Evolutionary conservation across 1,140 invertebrate genomes (phyloP).

Genomic region (Aradophagus sp.): DNA sequence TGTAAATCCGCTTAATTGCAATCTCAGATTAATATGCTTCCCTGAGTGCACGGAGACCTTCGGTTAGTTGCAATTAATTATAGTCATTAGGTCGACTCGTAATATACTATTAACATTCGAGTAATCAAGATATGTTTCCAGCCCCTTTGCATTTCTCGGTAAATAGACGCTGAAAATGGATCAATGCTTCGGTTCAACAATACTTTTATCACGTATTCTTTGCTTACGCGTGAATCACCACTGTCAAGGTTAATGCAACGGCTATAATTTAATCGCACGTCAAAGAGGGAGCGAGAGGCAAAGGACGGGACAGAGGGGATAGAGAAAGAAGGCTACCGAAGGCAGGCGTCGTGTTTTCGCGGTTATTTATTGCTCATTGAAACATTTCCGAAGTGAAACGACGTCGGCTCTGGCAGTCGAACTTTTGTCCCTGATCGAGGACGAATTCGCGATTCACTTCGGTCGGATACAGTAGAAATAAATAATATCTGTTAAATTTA

Average conservation of each 20-base stretch:
- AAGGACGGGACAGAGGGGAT: no score
- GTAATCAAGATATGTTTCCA: constrained; percentile 45
- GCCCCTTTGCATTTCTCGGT: constrained; percentile 33
- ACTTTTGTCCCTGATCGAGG: no score
- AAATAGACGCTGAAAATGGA: constrained; percentile 33
- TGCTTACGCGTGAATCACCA: constrained; percentile 30
- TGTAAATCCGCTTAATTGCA: constrained; percentile 49
- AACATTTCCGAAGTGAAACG: no score
- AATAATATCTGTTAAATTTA: no score
- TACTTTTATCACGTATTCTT: constrained; percentile 37
- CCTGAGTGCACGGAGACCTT: constrained; percentile 33
- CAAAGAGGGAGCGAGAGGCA: no score
- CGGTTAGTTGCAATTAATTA: constrained; percentile 50
- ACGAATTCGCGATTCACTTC: no score
- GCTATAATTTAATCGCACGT: constrained; percentile 34
- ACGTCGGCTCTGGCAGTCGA: no score
- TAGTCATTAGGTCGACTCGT: constrained; percentile 48
- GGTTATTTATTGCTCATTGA: no score
- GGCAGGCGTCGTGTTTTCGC: no score
- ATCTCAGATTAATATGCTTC: constrained; percentile 50
- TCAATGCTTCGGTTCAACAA: constrained; percentile 48
- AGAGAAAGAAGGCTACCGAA: no score
- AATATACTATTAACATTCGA: constrained; percentile 49
- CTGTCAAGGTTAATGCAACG: constrained; percentile 37
- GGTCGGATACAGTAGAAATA: no score